These are phyloP conservation scores for Euura saliciscinereae DNA, from an alignment of 1,140 invertebrate genomes.

Conservation along the genomic window DNA sequence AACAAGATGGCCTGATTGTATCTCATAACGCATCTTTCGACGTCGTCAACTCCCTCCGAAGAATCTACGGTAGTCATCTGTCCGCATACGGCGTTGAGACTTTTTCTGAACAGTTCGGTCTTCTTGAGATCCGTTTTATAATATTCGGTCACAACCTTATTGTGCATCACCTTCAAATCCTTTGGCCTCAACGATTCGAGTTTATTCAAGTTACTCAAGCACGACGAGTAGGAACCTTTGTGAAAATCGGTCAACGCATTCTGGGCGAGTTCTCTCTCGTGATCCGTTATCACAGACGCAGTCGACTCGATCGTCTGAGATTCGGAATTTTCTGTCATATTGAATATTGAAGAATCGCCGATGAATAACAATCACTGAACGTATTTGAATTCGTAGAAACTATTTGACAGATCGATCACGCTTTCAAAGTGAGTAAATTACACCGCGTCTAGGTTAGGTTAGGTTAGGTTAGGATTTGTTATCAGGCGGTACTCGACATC, in stretches of 20 bases:
- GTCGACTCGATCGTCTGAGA: conserved; percentile 33
- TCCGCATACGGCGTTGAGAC: conserved; percentile 67
- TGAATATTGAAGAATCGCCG: neutral
- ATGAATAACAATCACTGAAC: neutral
- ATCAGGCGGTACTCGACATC: too few species aligned
- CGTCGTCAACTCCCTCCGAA: conserved; percentile 68
- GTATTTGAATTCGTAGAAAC: too few species aligned
- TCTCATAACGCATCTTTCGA: conserved; percentile 72
- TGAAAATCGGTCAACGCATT: conserved; percentile 65
- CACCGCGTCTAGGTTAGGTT: too few species aligned
- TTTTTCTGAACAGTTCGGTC: conserved; percentile 73
- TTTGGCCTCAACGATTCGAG: conserved; percentile 64
- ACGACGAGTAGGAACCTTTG: conserved; percentile 62
- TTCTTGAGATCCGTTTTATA: conserved; percentile 74
- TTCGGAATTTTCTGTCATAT: conserved; percentile 39
- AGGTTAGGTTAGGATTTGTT: too few species aligned
- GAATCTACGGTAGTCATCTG: conserved; percentile 60
- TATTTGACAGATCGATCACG: too few species aligned
- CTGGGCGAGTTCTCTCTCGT: conserved; percentile 64
- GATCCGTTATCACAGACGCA: conserved; percentile 55
- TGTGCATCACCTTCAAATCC: conserved; percentile 75
- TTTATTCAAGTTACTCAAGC: conserved; percentile 66
- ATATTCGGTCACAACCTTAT: conserved; percentile 76
- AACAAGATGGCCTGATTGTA: conserved; percentile 86
- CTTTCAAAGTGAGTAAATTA: too few species aligned